Base-by-base conservation (phyloP, 2,888 invertebrate genomes). In the Plusia festucae region DNA sequence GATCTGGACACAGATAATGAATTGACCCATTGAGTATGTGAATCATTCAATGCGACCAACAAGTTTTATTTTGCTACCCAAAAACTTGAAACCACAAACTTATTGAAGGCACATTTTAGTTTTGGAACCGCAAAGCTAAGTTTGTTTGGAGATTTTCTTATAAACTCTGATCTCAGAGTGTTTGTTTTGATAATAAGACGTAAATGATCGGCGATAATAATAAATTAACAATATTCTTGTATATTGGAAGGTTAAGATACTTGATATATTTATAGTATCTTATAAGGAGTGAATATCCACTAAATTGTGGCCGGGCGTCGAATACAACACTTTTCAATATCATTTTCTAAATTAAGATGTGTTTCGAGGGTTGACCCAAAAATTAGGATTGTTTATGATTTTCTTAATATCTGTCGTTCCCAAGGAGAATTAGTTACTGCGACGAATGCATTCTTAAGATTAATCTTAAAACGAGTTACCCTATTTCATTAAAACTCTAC, bases 11-110 rank as follows among this genome's bases (percentile, higher is more conserved):
- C 73, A 83, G 92, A 94, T 94, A 93, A 93, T 91, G 90, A 89
- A 93, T 91, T 92, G 93, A 92, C 90, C 93, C 94, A 93, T 93
- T 94, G 92, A 90, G 84, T 82, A 84, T 85, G 88, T 91, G 92
- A 91, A 91, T 93, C 93, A 91, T 90, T 91, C 88, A 90, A 88
- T 88, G 81, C 69, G 60, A 68, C 52, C 64, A 53, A 83, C 86
- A 76, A 85, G 82, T 76, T 80, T 83, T 81, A 55, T 61, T 65
- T 68, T 76, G 65, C 81, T 24, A 27, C 53, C 54, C 32, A 30
- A 59, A 66, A 76, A 68, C 57, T 34, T 52, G 58, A 27, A 55
- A 53, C 24, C 1, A n/a, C 40, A 46, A 59, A 66, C 27, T 8
- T 11, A 46, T 24, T 0, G 24, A 16, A 16, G 1, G 18, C 6